Evolutionary conservation across 2,888 invertebrate genomes (phyloP).

Genomic region (Zhengitettix transpicula): DNA sequence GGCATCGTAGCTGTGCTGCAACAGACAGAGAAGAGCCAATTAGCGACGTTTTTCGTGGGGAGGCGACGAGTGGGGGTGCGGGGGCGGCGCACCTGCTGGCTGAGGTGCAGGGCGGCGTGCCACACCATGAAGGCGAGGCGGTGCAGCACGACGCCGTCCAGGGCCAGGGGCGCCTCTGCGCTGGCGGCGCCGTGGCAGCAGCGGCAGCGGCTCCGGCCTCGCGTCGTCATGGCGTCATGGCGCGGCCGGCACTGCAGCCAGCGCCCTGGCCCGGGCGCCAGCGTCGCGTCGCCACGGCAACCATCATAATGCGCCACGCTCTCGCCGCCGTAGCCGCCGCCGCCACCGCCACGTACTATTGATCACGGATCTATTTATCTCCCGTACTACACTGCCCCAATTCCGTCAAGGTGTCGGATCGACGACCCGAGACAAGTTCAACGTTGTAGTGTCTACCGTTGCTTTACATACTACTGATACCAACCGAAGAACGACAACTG

Average conservation of each 20-base stretch:
- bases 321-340: not conserved
- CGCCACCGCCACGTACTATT: not conserved
- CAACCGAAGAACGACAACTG: too few relatives aligned
- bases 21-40: conserved; percentile 19
- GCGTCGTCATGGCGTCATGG: not conserved
- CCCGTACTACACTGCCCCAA: too few relatives aligned
- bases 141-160: conserved; percentile 41
- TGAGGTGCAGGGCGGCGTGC: conserved; percentile 53
- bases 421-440: too few relatives aligned
- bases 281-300: not conserved
- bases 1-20: conserved; percentile 32
- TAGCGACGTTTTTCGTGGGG: not conserved
- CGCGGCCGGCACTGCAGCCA: not conserved
- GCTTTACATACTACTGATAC: too few relatives aligned
- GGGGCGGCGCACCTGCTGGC: conserved; percentile 20
- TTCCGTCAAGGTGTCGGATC: too few relatives aligned
- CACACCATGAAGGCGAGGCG: conserved; percentile 57
- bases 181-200: conserved; percentile 11
- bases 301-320: not conserved
- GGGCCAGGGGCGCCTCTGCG: conserved; percentile 24
- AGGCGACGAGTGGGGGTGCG: not conserved
- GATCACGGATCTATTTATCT: not conserved
- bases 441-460: too few relatives aligned
- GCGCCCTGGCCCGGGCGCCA: not conserved
- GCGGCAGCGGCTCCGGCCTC: not conserved